Evolutionary conservation across 2,888 invertebrate species (phyloP), one percentile per base, ranked within the genome.

Genomic region (Lasioglossum pauxillum): DNA sequence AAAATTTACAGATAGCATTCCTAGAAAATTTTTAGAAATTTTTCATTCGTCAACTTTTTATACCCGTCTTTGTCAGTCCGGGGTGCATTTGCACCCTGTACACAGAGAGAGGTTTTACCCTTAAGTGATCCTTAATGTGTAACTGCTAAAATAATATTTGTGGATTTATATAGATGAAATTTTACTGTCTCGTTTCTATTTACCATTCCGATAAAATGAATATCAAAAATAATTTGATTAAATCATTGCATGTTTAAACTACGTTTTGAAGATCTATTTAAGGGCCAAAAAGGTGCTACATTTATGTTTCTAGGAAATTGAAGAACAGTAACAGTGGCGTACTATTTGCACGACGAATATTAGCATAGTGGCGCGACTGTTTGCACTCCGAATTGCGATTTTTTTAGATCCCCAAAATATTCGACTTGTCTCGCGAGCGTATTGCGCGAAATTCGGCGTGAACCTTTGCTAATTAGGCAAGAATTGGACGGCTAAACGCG

Each of bases 401-500:
- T 41, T 38, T 71, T 71, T 71, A 41, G 14, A n/a, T 71, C n/a
- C 10, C 1, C 38, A 38, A 41, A 41, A n/a, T 71, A 71, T 41
- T n/a, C n/a, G 64, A n/a, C n/a, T 41, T n/a, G 2, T 14, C 12
- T n/a, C 71, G 41, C n/a, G 69, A 38, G 5, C 1, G 41, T 71
- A 12, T 44, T n/a, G 41, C 27, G 44, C 44, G 80, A 72, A 69
- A 81, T 49, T 73, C 69, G 31, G 23, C n/a, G 27, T 4, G n/a
- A 14, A 1, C 57, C 35, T 75, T 75, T 19, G 35, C 76, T 83
- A 75, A 83, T 83, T 72, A 38, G 27, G n/a, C 27, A 53, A 83
- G 60, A 83, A 83, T 83, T 83, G 75, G 41, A 64, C 64, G 71
- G 71, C 60, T 72, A 83, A 83, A 83, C 60, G 49, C 31, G 10